A percentile compares a stretch with the other conserved stretches of the same genome.
phyloP scores from a whole-genome alignment of 2,113 vertebrate genomes.

The Lophochroa leadbeateri region DNA sequence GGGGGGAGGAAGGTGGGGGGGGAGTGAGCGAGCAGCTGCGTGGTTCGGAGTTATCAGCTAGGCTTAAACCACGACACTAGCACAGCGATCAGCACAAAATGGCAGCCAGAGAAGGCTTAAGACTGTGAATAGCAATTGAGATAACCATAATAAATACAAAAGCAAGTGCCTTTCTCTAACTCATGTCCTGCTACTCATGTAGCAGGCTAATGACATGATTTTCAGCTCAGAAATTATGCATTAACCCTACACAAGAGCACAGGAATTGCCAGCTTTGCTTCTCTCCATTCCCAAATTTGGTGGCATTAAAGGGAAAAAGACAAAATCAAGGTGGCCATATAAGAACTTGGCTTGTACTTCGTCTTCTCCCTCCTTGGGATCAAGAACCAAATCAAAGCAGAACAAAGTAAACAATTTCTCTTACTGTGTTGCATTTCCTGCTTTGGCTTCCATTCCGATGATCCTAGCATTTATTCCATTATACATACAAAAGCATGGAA shows the following conservation, averaged over 20 bases:
- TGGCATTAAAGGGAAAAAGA: not conserved
- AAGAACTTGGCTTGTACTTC: not conserved
- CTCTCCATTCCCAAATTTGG: not conserved
- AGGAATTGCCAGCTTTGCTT: not conserved
- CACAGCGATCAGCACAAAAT: conserved; percentile 4
- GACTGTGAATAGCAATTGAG: not conserved
- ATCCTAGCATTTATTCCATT: not conserved
- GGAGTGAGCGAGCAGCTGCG: no score
- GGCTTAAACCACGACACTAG: no score
- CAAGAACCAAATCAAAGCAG: not conserved
- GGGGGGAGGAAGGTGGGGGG: no score
- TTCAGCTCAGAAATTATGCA: not conserved
- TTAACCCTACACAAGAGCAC: not conserved
- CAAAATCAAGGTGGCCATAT: not conserved
- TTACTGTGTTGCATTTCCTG: not conserved
- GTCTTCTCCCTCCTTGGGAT: not conserved
- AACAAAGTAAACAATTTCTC: not conserved
- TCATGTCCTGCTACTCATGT: not conserved
- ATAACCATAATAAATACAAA: conserved; percentile 4
- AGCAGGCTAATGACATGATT: not conserved
- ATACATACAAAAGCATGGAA: not conserved
- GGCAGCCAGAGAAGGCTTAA: not conserved
- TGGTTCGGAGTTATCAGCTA: no score
- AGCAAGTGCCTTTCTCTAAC: not conserved
- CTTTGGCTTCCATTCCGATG: not conserved